Base-by-base conservation (phyloP, 2,797 vertebrate genomes). In the Peromyscus attwateri region DNA sequence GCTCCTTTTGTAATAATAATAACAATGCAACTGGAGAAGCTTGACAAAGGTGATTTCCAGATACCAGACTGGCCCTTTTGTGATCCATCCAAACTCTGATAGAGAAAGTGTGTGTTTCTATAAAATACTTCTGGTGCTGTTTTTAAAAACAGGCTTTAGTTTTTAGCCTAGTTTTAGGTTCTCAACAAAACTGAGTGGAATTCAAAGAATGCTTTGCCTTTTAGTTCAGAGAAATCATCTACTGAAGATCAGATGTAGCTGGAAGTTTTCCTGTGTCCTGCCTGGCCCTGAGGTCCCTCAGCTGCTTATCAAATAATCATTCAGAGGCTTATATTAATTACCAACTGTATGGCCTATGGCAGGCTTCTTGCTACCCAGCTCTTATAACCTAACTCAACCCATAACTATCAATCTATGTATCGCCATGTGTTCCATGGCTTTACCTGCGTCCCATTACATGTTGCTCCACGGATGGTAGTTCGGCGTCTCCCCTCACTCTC, bases 81-180 rank as follows among this genome's bases (percentile, higher is more conserved):
- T 31, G 87, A 57, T 46, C 73, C 37, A 6, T 37, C 66, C 87
- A 21, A 95, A 97, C 57, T 92, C 66, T 62, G 17, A 81, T 62
- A 21, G 34, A 81, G n/a, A 64, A 46, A 55, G 17, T 27, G 1
- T 70, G 49, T 57, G 3, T 81, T 25, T 46, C 1, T 40, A 29
- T 92, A 68, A 93, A 77, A 75, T 77, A 68, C 19, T 77, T 80
- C 40, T 25, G 25, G 76, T 46, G 31, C 3, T 90, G 89, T 8
- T 70, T 93, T 60, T 19, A 40, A 49, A 79, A 57, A 16, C 14
- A 64, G 16, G 12, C 2, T 55, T 81, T 40, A 55, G 8, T 37
- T 40, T 91, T 93, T 49, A 82, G 31, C 66, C 55, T 1, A 49
- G 31, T 46, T 91, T 87, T 40, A 46, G 57, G 37, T 81, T 82